Evolutionary conservation across 2,888 invertebrate genomes (phyloP).

Genomic region (Bellardia bayeri): DNA sequence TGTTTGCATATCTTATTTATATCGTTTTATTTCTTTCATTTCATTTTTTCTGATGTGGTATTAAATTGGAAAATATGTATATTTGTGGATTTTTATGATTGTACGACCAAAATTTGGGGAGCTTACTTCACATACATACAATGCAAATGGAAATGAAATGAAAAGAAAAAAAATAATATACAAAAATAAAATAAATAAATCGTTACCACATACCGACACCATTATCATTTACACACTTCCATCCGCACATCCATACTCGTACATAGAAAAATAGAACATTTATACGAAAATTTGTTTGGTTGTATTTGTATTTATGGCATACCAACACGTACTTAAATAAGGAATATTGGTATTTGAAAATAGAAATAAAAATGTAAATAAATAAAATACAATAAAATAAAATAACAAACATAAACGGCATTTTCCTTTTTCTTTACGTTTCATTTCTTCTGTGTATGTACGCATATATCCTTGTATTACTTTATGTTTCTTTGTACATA

Average conservation of each 20-base stretch:
- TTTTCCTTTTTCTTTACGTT: slow-evolving; percentile 51
- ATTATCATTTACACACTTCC: slow-evolving; percentile 55
- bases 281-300: slow-evolving; percentile 70
- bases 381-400: slow-evolving; percentile 68
- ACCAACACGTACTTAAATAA: slow-evolving; percentile 72
- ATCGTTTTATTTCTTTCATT: slow-evolving; percentile 30
- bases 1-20: slow-evolving; percentile 70
- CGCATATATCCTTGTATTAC: slow-evolving; percentile 11
- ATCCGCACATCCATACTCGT: not conserved
- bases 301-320: slow-evolving; percentile 72
- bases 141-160: slow-evolving; percentile 19
- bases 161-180: slow-evolving; percentile 30
- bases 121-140: slow-evolving; percentile 26
- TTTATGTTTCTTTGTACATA: slow-evolving; percentile 51
- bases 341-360: slow-evolving; percentile 73
- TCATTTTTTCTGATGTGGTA: slow-evolving; percentile 50
- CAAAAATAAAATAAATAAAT: slow-evolving; percentile 67
- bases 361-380: slow-evolving; percentile 72
- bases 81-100: slow-evolving; percentile 68
- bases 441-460: slow-evolving; percentile 18
- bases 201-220: slow-evolving; percentile 69
- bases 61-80: slow-evolving; percentile 66
- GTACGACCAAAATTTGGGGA: slow-evolving; percentile 58
- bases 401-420: slow-evolving; percentile 71
- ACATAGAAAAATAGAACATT: slow-evolving; percentile 78